Conservation (phyloP, 2,113 vertebrate genomes). For the Miniopterus natalensis region DNA sequence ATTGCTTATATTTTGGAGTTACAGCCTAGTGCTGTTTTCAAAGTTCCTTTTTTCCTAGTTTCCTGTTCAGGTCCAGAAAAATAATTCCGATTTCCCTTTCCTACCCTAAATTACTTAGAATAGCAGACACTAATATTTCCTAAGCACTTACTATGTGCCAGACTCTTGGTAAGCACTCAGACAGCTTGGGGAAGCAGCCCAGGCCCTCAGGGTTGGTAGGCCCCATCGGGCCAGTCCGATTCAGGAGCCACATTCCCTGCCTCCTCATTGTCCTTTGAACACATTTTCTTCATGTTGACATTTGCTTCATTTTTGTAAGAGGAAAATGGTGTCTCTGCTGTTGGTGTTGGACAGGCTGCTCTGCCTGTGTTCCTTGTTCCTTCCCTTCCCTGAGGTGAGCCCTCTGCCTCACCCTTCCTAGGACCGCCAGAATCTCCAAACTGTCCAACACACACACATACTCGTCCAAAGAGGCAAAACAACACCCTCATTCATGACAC, state of each 20-base stretch:
- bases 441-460: slow-evolving; percentile 76
- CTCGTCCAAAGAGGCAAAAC: slow-evolving; percentile 66
- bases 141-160: background rate
- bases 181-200: background rate
- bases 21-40: background rate
- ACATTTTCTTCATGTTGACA: background rate
- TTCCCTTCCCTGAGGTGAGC: slow-evolving; percentile 75
- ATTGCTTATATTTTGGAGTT: background rate
- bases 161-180: background rate
- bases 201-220: background rate
- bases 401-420: slow-evolving; percentile 64
- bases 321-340: slow-evolving; percentile 40
- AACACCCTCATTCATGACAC: slow-evolving; percentile 67
- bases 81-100: slow-evolving; percentile 2
- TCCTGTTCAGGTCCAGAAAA: slow-evolving; percentile 57
- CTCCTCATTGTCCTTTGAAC: background rate
- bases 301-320: slow-evolving; percentile 31
- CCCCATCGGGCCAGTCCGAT: background rate
- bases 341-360: slow-evolving; percentile 79
- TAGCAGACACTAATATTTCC: slow-evolving; percentile 47
- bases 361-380: slow-evolving; percentile 62
- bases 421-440: slow-evolving; percentile 72
- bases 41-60: slow-evolving; percentile 10
- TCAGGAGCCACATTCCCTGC: background rate
- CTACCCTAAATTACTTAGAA: slow-evolving; percentile 47